Evolutionary conservation across 2,113 vertebrate genomes (phyloP), one percentile per base, ranked within the genome.

Genomic region (Hydrochoerus hydrochaeris): DNA sequence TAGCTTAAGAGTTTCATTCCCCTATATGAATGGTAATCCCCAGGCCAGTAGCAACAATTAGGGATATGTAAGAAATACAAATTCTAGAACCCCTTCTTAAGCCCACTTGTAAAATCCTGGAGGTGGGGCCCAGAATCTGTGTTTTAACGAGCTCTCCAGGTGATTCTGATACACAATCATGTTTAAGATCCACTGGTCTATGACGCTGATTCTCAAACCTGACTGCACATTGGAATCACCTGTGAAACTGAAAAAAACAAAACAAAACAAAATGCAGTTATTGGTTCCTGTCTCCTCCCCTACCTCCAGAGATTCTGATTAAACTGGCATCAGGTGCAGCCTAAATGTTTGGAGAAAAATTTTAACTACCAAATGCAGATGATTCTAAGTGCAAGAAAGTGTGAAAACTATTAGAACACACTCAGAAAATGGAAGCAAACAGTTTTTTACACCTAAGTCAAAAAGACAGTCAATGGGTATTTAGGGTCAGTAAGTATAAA

Each of bases 271-370:
- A 71, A 60, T 5, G 5, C 41, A 20, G 38, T 82, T 65, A 38
- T 46, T 57, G 78, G 67, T 44, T 90, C 62, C 41, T 63, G 4
- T 11, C 5, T 16, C 62, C 71, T 58, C 63, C 54, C 8, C n/a
- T 1, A 6, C 20, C 57, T 73, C 77, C 35, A 49, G 46, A 93
- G 84, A 93, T 13, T 95, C 86, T 32, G 26, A 88, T 77, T 93
- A 78, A 93, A 92, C 32, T 92, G 32, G 49, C 35, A 89, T 60
- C 67, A 81, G 60, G n/a, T 86, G 20, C 46, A 88, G 54, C 86
- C 9, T 82, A 90, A 54, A 63, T 5, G 0, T 2, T 26, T 58
- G 54, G 46, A 38, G n/a, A n/a, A n/a, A n/a, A 32, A 6, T 26
- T 94, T 26, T 38, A 89, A 58, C 19, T 81, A 57, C 12, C 17